Conservation (phyloP, 2,797 vertebrate species). For the Alfaro cultratus region DNA sequence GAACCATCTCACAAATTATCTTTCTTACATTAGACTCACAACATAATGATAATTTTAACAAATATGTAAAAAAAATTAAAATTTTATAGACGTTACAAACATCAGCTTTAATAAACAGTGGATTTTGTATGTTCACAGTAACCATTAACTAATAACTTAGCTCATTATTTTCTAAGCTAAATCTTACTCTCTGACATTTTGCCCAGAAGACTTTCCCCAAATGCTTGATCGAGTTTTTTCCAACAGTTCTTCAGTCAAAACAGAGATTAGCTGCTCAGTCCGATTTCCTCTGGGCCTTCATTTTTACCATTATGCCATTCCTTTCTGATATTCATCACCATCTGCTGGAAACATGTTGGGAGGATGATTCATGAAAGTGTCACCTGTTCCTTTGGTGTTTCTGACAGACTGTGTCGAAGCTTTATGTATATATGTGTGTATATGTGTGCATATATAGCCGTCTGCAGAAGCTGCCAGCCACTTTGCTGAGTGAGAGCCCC, state of each 20-base stretch:
- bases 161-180: too few relatives aligned
- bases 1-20: too few relatives aligned
- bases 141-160: too few relatives aligned
- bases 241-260: constrained; percentile 23
- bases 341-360: constrained; percentile 30
- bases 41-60: too few relatives aligned
- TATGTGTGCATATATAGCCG: background rate
- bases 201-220: background rate
- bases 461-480: constrained; percentile 54
- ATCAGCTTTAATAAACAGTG: too few relatives aligned
- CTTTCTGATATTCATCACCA: constrained; percentile 25
- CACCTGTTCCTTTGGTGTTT: constrained; percentile 35
- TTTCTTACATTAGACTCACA: too few relatives aligned
- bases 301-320: constrained; percentile 6
- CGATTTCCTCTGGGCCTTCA: constrained; percentile 9
- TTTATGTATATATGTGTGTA: background rate
- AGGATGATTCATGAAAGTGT: constrained; percentile 41
- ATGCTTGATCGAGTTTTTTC: background rate
- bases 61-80: too few relatives aligned
- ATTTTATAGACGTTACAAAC: too few relatives aligned
- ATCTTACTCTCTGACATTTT: background rate
- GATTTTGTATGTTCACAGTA: too few relatives aligned
- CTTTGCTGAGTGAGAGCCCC: constrained; percentile 48
- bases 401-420: constrained; percentile 16
- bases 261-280: constrained; percentile 22